phyloP scores from a whole-genome alignment of 2,888 invertebrate species.

The Torymus texanus region DNA sequence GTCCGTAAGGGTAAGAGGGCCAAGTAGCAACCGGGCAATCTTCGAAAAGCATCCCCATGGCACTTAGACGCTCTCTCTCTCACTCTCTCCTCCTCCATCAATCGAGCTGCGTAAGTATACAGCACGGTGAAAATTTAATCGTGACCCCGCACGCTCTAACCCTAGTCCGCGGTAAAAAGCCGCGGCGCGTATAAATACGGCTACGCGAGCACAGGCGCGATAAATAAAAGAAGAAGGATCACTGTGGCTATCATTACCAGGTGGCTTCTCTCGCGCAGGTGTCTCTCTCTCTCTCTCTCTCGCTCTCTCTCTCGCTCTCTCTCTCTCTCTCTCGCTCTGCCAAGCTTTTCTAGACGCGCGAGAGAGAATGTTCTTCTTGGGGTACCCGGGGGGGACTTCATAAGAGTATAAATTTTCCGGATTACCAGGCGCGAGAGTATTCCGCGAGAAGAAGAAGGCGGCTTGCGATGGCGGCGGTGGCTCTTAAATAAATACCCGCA shows the following conservation, averaged over 20 bases:
- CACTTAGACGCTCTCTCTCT: not conserved
- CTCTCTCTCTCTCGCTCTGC: not conserved
- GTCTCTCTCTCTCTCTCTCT: not conserved
- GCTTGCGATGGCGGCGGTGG: not conserved
- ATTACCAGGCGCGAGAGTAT: constrained; percentile 29
- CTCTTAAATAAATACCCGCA: constrained; percentile 52
- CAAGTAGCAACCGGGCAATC: constrained; percentile 6
- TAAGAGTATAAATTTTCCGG: constrained; percentile 52
- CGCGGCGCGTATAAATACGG: constrained; percentile 4
- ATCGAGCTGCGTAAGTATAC: constrained; percentile 14
- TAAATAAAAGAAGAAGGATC: constrained; percentile 56
- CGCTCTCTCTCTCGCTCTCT: not conserved
- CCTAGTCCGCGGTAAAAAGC: not conserved
- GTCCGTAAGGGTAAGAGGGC: not conserved
- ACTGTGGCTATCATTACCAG: constrained; percentile 48
- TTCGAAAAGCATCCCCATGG: constrained; percentile 29
- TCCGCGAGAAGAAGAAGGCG: not conserved
- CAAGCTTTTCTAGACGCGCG: not conserved
- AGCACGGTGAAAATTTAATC: constrained; percentile 42
- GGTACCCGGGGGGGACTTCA: constrained; percentile 37
- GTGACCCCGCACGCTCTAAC: not conserved
- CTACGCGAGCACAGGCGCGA: not conserved
- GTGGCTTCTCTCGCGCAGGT: constrained; percentile 19
- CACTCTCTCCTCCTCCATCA: constrained; percentile 25
- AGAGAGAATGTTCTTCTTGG: not conserved